Conservation (phyloP, 2,113 vertebrate genomes). For the Anolis carolinensis region DNA sequence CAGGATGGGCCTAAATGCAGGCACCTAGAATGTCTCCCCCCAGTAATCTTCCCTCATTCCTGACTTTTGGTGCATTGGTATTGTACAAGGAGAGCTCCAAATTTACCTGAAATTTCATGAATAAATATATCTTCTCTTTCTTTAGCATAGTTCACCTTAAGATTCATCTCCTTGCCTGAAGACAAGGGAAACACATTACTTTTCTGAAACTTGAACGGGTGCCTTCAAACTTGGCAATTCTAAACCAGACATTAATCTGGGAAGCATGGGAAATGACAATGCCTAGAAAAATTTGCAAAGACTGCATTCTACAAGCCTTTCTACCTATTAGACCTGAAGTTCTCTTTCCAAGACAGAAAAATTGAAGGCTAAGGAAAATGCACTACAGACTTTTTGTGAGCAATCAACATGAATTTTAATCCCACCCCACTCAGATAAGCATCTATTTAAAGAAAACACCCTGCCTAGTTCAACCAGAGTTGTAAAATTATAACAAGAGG, state of each 20-base stretch:
- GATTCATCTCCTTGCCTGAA: too few relatives aligned
- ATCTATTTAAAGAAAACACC: conserved; percentile 72
- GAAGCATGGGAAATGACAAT: fast-evolving
- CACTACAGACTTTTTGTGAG: conserved; percentile 19
- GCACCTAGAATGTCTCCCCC: too few relatives aligned
- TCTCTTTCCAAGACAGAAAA: background rate
- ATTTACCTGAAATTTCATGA: too few relatives aligned
- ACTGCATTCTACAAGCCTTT: background rate
- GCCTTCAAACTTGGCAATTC: too few relatives aligned
- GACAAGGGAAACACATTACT: too few relatives aligned
- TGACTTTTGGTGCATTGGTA: too few relatives aligned
- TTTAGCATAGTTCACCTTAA: too few relatives aligned
- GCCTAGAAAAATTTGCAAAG: background rate
- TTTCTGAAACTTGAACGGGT: too few relatives aligned
- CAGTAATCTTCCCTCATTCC: too few relatives aligned
- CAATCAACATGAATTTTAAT: conserved; percentile 44
- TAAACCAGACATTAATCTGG: background rate
- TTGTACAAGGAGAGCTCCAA: too few relatives aligned
- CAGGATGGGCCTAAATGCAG: too few relatives aligned
- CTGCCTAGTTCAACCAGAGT: conserved; percentile 71
- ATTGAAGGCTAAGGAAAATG: conserved; percentile 1
- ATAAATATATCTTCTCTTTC: too few relatives aligned
- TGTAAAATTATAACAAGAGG: conserved; percentile 70
- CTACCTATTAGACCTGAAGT: background rate
- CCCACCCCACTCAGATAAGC: conserved; percentile 66